Evolutionary conservation across 2,888 invertebrate genomes (phyloP), one percentile per base, ranked within the genome.

Genomic region (Lutraria lutraria): DNA sequence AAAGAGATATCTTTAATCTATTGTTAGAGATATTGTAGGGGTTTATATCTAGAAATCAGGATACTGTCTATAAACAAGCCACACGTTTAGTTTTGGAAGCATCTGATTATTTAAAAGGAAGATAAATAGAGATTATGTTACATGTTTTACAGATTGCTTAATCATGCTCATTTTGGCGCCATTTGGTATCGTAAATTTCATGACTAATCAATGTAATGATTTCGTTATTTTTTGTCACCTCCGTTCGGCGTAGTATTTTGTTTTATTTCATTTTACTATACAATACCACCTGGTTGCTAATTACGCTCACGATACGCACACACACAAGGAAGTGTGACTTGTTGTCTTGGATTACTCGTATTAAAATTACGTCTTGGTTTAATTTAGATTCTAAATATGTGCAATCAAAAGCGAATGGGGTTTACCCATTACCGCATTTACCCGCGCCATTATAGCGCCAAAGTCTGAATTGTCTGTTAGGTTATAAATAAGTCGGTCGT

Each of bases 151-250:
- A 31, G 15, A 76, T 16, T 76, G 76, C 76, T 76, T 76, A 76
- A 76, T 76, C 76, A 76, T 34, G 29, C 16, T 34, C 76, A 76
- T 76, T 76, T 76, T 76, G 76, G 76, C 76, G 76, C 76, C 76
- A 31, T 76, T 76, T 34, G 29, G n/a, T 31, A 76, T n/a, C 25
- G 25, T 60, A 68, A 21, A 31, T 31, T 76, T 19, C 10, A 31
- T 76, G 76, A 76, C 76, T 76, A n/a, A 76, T 76, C 76, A 15
- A 31, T 19, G 3, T 13, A 34, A 8, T 43, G 43, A 43, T 43
- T 43, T 43, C 8, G 43, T 4, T 8, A 4, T 43, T 43, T 43
- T 43, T 43, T 43, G 43, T 43, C 43, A 43, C 43, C 43, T 43
- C 43, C 43, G 8, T 8, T 43, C 43, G 43, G 8, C 43, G 43